A percentile compares a stretch with the other conserved stretches of the same genome.
These are phyloP conservation scores for Heliconius cydno DNA, from an alignment of 2,888 invertebrate species.

Conservation along the genomic window DNA sequence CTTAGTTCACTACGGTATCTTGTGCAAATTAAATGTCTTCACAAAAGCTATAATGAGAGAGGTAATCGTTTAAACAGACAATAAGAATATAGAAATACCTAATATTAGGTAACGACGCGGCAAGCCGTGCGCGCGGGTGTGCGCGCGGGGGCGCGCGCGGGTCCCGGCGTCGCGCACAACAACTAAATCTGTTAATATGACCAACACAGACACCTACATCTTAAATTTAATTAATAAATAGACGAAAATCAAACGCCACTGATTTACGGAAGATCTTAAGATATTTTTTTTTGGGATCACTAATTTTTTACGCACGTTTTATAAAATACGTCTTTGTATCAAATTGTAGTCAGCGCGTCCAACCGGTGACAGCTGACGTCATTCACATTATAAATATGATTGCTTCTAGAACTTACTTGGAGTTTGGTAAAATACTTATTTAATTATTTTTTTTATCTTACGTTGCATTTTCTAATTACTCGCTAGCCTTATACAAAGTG, in stretches of 20 bases:
- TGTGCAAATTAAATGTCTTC: conserved; percentile 78
- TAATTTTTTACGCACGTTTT: conserved; percentile 67
- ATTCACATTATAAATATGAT: conserved; percentile 78
- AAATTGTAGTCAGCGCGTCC: conserved; percentile 79
- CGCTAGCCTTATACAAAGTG: conserved; percentile 72
- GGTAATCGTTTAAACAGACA: conserved; percentile 81
- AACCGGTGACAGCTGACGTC: conserved; percentile 76
- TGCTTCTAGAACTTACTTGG: conserved; percentile 77
- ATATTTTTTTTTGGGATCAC: conserved; percentile 58
- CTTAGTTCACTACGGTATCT: conserved; percentile 77
- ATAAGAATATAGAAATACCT: conserved; percentile 82
- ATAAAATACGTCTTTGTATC: conserved; percentile 83
- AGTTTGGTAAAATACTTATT: conserved; percentile 82
- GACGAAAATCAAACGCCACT: conserved; percentile 76
- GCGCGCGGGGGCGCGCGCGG: conserved; percentile 34
- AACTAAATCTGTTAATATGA: conserved; percentile 80
- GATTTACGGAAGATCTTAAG: conserved; percentile 77
- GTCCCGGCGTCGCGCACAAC: conserved; percentile 55
- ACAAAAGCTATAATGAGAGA: conserved; percentile 81
- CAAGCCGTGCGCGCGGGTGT: conserved; percentile 37
- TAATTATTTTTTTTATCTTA: conserved; percentile 74
- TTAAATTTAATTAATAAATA: conserved; percentile 81
- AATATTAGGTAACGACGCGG: conserved; percentile 62
- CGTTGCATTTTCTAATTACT: conserved; percentile 79
- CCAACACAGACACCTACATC: conserved; percentile 81